These are phyloP conservation scores for Motacilla tschutschensis DNA, from an alignment of 2,113 vertebrate species.

Conservation along the genomic window DNA sequence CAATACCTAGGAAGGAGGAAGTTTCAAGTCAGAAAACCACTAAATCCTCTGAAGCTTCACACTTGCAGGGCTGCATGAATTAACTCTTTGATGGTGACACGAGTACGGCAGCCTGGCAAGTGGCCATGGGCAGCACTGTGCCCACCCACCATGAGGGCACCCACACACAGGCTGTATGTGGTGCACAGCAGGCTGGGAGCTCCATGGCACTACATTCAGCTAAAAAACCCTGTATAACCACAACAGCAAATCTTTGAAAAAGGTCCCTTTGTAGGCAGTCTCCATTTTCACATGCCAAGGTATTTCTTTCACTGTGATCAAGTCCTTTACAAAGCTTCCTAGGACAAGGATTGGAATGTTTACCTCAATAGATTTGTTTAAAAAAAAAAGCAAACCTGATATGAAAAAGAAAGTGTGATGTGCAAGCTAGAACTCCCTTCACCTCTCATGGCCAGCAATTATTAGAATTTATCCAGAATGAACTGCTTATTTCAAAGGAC, in stretches of 20 bases:
- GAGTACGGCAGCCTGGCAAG: not conserved
- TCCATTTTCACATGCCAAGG: not conserved
- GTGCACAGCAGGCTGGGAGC: not conserved
- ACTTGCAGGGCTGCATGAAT: not conserved
- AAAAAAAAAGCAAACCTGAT: not conserved
- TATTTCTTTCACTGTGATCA: not conserved
- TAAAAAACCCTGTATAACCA: not conserved
- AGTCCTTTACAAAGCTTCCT: not conserved
- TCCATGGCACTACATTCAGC: not conserved
- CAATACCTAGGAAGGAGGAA: not conserved
- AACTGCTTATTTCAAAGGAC: not conserved
- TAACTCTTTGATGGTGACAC: not conserved
- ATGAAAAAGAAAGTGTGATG: not conserved
- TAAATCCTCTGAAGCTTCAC: not conserved
- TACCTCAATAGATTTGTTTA: not conserved
- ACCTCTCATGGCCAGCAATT: not conserved
- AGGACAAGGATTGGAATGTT: not conserved
- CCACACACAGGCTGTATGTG: not conserved
- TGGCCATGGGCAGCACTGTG: not conserved
- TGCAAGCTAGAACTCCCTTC: not conserved
- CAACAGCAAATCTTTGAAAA: not conserved
- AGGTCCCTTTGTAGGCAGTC: not conserved
- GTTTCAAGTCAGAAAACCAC: not conserved
- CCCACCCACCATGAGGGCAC: not conserved
- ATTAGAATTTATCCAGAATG: not conserved